Base-by-base conservation (phyloP, 2,888 invertebrate genomes). In the Epistrophe eligans region DNA sequence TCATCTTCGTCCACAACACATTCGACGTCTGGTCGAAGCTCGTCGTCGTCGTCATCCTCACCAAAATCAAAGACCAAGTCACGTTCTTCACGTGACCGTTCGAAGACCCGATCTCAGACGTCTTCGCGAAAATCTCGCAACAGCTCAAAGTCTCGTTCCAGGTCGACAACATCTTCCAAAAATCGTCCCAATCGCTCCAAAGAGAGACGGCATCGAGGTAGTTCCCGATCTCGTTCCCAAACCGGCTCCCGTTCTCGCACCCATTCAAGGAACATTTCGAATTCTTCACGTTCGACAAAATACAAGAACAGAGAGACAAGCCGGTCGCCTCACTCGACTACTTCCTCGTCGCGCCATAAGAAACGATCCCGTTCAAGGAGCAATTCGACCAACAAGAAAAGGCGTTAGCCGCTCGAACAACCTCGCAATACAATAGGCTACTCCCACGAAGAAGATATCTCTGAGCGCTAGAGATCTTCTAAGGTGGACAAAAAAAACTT, bases 1-100 rank as follows among this genome's bases (percentile, higher is more conserved):
- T 90, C 90, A 8, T 91, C 91, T 4, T 90, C 91, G 17, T 90
- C 92, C 17, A 90, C 91, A 57, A 88, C 89, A 55, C 89, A 89
- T 58, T 71, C 85, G 8, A 74, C 71, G 15, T 80, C 89, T 64
- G 43, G 50, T 32, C 38, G 50, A 8, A 79, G 77, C 40, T 80
- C 79, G 4, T 77, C 88, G 13, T 67, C 74, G 10, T 79, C 85
- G 24, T 60, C 79, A 55, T 73, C 85, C 13, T 58, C 71, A 10
- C 84, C 82, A 55, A 85, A 81, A 73, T 74, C 74, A 11, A 77
- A 76, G 48, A 74, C 88, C n/a, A 77, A 84, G 28, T 83, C 80
- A 9, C 89, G 89, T 11, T 88, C 89, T 0, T 88, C 89, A 1
- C 89, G 89, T 15, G 89, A 88, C 32, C 79, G 87, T 28, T 89